These are phyloP conservation scores for Eleutherodactylus coqui DNA, from an alignment of 2,797 vertebrate species.

Conservation along the genomic window DNA sequence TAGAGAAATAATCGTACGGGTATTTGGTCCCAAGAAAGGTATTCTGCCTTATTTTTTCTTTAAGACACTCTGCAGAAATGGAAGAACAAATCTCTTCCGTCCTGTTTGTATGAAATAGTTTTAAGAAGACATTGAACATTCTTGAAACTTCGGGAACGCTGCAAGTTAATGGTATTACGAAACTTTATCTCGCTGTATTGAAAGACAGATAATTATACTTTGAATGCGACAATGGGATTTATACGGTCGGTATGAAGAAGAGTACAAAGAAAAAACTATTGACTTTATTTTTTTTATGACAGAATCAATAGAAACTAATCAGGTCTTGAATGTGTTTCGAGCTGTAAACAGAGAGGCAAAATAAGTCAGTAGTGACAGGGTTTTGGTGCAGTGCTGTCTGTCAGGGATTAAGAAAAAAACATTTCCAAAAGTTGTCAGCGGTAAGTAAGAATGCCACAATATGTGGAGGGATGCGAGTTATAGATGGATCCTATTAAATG, in stretches of 20 bases:
- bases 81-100: neutral
- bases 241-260: constrained; percentile 62
- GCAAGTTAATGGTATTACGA: constrained; percentile 27
- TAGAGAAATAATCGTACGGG: neutral
- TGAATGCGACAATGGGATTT: constrained; percentile 65
- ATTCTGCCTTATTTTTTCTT: neutral
- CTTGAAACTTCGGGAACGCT: neutral
- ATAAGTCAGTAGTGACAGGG: constrained; percentile 52
- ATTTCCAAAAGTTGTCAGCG: constrained; percentile 55
- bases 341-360: constrained; percentile 63
- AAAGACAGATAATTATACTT: constrained; percentile 53
- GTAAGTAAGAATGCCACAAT: constrained; percentile 22
- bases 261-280: constrained; percentile 53
- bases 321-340: constrained; percentile 64
- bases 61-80: neutral
- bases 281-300: constrained; percentile 53
- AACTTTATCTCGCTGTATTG: constrained; percentile 37
- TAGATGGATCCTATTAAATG: constrained; percentile 46
- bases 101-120: neutral
- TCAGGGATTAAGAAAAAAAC: constrained; percentile 56
- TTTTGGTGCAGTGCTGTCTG: constrained; percentile 52
- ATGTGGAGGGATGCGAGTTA: constrained; percentile 4
- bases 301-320: constrained; percentile 68
- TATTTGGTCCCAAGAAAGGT: neutral
- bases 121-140: constrained; percentile 1